Percentiles rank a stretch among this genome's conserved stretches.
Evolutionary conservation across 2,797 vertebrate genomes (phyloP).

Genomic region (Rhynchotus rufescens): DNA sequence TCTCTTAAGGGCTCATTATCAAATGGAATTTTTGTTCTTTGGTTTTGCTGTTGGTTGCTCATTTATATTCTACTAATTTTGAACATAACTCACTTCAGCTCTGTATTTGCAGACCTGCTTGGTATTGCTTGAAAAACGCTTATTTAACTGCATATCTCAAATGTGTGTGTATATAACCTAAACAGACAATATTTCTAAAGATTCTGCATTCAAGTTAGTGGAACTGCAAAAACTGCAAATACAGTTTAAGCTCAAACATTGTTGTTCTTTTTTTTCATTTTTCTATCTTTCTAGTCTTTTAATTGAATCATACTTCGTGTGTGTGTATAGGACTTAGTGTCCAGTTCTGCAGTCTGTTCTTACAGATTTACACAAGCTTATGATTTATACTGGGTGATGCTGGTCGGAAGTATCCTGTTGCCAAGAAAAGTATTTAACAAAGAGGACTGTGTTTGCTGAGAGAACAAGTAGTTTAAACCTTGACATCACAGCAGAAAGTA

Average conservation of each 20-base stretch:
- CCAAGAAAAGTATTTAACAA: conserved; percentile 24
- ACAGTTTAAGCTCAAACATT: neutral
- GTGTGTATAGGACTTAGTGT: neutral
- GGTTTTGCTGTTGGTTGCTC: neutral
- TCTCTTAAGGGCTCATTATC: rapidly evolving
- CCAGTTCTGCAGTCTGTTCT: neutral
- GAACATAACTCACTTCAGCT: neutral
- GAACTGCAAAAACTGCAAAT: neutral
- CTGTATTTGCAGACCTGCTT: neutral
- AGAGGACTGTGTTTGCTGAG: conserved; percentile 47
- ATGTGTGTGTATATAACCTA: rapidly evolving
- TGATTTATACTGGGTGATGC: neutral
- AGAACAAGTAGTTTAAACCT: neutral
- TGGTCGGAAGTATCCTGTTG: neutral
- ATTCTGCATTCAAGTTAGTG: neutral
- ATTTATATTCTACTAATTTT: neutral
- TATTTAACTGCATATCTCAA: neutral
- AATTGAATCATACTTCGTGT: neutral
- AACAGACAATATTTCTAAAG: neutral
- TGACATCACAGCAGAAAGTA: neutral
- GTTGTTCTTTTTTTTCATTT: neutral
- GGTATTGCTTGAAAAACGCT: neutral
- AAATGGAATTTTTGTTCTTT: neutral
- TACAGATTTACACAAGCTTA: neutral
- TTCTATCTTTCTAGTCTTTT: neutral